Conservation (phyloP, 1,140 invertebrate genomes). For the Leptonema lineaticorne region DNA sequence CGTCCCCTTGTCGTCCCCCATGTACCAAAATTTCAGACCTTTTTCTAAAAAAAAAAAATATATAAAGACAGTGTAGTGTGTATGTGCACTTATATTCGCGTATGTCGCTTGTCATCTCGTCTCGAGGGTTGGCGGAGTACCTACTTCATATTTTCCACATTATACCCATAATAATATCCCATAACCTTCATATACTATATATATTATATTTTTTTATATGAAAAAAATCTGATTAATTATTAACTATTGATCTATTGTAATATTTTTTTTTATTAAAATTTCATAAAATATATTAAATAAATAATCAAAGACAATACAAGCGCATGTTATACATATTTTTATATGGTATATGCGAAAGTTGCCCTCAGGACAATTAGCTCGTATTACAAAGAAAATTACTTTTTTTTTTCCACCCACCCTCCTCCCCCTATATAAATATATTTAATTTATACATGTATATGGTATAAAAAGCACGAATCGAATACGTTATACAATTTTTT, state of each 20-base stretch:
- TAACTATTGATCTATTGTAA: too few relatives aligned
- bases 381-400: slow-evolving; percentile 6
- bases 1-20: slow-evolving; percentile 10
- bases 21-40: neutral
- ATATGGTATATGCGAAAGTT: slow-evolving; percentile 7
- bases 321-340: neutral
- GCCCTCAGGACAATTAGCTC: neutral
- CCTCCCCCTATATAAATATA: too few relatives aligned
- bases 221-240: too few relatives aligned
- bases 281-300: too few relatives aligned
- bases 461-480: too few relatives aligned
- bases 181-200: too few relatives aligned
- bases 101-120: slow-evolving; percentile 1
- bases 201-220: too few relatives aligned
- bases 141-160: neutral
- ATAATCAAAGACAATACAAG: neutral
- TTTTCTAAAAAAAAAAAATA: neutral
- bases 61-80: neutral
- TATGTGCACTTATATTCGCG: too few relatives aligned
- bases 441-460: too few relatives aligned
- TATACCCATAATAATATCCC: neutral
- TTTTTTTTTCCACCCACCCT: neutral
- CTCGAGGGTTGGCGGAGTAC: slow-evolving; percentile 9
- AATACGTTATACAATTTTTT: too few relatives aligned
- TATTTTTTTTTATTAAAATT: too few relatives aligned